phyloP scores from a whole-genome alignment of 2,113 vertebrate species.

The Nyctibius bracteatus region DNA sequence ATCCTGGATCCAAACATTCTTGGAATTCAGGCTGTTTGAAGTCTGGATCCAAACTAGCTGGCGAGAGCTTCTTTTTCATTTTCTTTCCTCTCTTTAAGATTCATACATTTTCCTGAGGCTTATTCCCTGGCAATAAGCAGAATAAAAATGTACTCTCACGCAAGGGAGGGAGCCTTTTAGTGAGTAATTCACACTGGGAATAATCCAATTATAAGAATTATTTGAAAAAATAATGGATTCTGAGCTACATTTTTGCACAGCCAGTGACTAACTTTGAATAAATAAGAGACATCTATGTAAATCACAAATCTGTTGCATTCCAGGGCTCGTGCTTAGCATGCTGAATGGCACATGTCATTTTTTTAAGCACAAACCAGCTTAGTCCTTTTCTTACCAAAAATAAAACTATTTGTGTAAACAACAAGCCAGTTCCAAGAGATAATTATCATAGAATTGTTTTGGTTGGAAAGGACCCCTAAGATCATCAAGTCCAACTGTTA shows the following conservation, averaged over 20 bases:
- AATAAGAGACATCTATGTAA: not conserved
- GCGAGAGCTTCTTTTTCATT: not conserved
- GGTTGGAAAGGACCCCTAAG: too few species aligned
- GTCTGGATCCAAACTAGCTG: not conserved
- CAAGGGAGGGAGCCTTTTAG: slow-evolving; percentile 5
- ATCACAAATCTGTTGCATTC: not conserved
- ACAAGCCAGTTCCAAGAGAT: not conserved
- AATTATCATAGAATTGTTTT: too few species aligned
- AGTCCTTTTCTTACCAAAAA: not conserved
- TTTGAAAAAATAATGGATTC: slow-evolving; percentile 30
- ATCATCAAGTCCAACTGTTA: too few species aligned
- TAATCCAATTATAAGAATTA: slow-evolving; percentile 29
- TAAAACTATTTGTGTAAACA: not conserved
- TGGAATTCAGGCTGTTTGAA: not conserved
- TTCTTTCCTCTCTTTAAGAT: not conserved
- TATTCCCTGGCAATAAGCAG: not conserved
- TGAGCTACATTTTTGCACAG: slow-evolving; percentile 1
- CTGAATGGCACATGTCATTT: not conserved
- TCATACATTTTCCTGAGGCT: not conserved
- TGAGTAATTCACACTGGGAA: not conserved
- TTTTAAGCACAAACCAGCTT: not conserved
- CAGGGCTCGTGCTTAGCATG: not conserved
- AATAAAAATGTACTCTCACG: slow-evolving; percentile 1
- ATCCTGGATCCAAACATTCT: not conserved
- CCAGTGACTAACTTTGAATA: not conserved